Evolutionary conservation across 37 sponge, comb jelly and placozoan genomes (phyloP).

Genomic region (Spongilla lacustris): DNA sequence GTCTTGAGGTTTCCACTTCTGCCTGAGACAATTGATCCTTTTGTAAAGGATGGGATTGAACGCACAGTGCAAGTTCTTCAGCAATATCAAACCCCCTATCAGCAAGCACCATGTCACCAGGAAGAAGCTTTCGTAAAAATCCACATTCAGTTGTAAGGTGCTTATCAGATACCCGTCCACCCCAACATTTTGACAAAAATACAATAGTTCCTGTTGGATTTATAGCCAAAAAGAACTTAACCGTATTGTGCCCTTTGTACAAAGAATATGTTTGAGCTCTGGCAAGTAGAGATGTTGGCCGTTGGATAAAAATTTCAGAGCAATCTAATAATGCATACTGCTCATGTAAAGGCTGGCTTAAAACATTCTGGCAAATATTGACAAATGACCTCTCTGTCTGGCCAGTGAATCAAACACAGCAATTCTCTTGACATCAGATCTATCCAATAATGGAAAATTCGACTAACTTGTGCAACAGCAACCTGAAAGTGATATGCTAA

Average conservation of each 20-base stretch:
- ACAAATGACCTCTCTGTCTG: slow-evolving; percentile 16
- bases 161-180: slow-evolving; percentile 61
- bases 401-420: slow-evolving; percentile 42
- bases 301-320: slow-evolving; percentile 59
- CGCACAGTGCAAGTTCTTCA: slow-evolving; percentile 20
- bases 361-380: slow-evolving; percentile 58
- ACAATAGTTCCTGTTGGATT: slow-evolving; percentile 35
- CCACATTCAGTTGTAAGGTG: slow-evolving; percentile 49
- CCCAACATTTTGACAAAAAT: slow-evolving; percentile 60
- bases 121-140: slow-evolving; percentile 37
- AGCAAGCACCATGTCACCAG: slow-evolving; percentile 53
- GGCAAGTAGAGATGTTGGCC: slow-evolving; percentile 39
- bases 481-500: slow-evolving; percentile 21
- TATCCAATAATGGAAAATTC: slow-evolving; percentile 22
- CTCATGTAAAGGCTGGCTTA: slow-evolving; percentile 16
- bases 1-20: slow-evolving; percentile 54
- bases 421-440: slow-evolving; percentile 6
- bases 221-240: slow-evolving; percentile 49
- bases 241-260: slow-evolving; percentile 57
- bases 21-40: slow-evolving; percentile 25
- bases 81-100: slow-evolving; percentile 44
- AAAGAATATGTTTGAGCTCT: slow-evolving; percentile 55
- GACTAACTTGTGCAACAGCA: background rate
- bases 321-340: slow-evolving; percentile 62
- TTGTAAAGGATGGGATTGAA: slow-evolving; percentile 55